These are phyloP conservation scores for Cranoglanis bouderius DNA, from an alignment of 2,113 vertebrate species.

Conservation along the genomic window DNA sequence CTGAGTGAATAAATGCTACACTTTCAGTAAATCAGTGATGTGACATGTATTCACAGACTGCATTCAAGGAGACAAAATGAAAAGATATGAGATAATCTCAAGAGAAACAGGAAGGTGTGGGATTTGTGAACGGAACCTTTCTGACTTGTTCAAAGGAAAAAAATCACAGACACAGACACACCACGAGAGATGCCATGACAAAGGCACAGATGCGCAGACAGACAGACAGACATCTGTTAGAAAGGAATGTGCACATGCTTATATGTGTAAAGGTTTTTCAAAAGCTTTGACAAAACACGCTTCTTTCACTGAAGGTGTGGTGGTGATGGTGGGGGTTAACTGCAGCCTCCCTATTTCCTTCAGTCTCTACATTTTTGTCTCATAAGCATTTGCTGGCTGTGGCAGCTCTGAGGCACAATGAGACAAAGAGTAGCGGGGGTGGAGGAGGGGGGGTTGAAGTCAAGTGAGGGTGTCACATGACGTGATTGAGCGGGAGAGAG, in stretches of 20 bases:
- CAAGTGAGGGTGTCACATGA: slow-evolving; percentile 35
- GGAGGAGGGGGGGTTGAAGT: too few relatives aligned
- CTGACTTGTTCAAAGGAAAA: background rate
- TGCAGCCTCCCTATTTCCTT: slow-evolving; percentile 22
- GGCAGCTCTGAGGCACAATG: slow-evolving; percentile 9
- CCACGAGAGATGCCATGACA: background rate
- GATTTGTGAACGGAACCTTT: background rate
- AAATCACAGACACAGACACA: background rate
- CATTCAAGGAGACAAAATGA: background rate
- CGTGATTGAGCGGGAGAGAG: background rate
- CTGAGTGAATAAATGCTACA: background rate
- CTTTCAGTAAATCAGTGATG: background rate
- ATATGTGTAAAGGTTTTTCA: slow-evolving; percentile 5
- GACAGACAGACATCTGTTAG: slow-evolving; percentile 4
- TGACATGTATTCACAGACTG: background rate
- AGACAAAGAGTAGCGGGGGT: slow-evolving; percentile 37
- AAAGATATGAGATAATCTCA: background rate
- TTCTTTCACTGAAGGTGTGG: slow-evolving; percentile 7
- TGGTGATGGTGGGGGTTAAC: background rate
- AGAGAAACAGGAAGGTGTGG: background rate
- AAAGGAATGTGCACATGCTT: slow-evolving; percentile 44
- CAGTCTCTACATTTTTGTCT: slow-evolving; percentile 24
- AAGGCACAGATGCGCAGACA: background rate
- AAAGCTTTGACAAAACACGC: slow-evolving; percentile 3
- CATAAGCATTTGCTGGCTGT: slow-evolving; percentile 21